Conservation (phyloP, 2,113 vertebrate species). For the Cygnus buccinator region DNA sequence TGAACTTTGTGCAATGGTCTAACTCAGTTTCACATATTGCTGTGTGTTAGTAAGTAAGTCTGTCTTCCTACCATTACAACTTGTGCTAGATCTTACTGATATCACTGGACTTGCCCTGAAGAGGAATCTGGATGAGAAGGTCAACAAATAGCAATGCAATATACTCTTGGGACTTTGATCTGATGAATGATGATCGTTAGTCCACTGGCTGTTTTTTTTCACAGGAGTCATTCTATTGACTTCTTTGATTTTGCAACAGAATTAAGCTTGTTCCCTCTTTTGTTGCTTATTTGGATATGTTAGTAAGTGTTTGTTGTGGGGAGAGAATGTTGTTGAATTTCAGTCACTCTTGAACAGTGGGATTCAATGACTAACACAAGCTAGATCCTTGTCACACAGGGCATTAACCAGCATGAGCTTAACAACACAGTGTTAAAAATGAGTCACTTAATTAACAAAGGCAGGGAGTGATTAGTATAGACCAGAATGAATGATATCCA, state of each 20-base stretch:
- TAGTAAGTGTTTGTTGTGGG: conserved; percentile 7
- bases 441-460: conserved; percentile 43
- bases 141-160: background rate
- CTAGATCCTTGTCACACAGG: background rate
- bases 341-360: conserved; percentile 2
- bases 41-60: background rate
- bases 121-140: background rate
- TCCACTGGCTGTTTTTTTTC: background rate
- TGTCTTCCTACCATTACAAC: background rate
- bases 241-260: background rate
- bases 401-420: conserved; percentile 15
- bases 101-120: background rate
- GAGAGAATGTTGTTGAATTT: background rate
- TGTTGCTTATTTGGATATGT: background rate
- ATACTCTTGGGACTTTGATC: background rate
- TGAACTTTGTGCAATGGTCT: background rate
- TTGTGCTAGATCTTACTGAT: background rate
- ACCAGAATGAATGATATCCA: conserved; percentile 2
- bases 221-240: background rate
- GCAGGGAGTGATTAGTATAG: background rate
- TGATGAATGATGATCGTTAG: background rate
- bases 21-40: background rate
- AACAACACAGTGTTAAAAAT: conserved; percentile 34
- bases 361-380: conserved; percentile 34
- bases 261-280: background rate